Evolutionary conservation across 2,113 vertebrate genomes (phyloP).

Genomic region (Jacana jacana): DNA sequence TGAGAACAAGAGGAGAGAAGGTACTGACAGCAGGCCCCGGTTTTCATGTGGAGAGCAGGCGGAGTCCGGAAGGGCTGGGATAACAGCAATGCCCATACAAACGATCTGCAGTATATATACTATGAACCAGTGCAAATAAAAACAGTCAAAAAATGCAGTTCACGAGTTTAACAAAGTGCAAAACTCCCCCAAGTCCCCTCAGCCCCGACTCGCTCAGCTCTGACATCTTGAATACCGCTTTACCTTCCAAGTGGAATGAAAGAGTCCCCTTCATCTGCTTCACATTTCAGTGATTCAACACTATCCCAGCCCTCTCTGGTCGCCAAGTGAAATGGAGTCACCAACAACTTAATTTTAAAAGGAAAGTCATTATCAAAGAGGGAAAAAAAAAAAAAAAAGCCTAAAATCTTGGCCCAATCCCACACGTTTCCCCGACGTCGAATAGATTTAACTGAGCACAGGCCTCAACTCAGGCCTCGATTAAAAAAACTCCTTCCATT

Average conservation of each 20-base stretch:
- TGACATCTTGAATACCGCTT: slow-evolving; percentile 65
- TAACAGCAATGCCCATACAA: slow-evolving; percentile 76
- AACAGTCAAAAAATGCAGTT: slow-evolving; percentile 75
- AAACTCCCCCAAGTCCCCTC: slow-evolving; percentile 68
- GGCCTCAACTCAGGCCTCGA: slow-evolving; percentile 38
- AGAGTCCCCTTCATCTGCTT: slow-evolving; percentile 55
- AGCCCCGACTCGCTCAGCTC: slow-evolving; percentile 44
- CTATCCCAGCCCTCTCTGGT: slow-evolving; percentile 68
- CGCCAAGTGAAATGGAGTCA: slow-evolving; percentile 69
- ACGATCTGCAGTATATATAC: slow-evolving; percentile 71
- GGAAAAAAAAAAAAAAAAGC: slow-evolving; percentile 68
- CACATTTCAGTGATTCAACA: slow-evolving; percentile 71
- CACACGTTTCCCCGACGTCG: slow-evolving; percentile 56
- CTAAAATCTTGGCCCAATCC: slow-evolving; percentile 35
- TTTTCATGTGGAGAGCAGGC: slow-evolving; percentile 73
- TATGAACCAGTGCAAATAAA: slow-evolving; percentile 80
- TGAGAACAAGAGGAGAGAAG: slow-evolving; percentile 30
- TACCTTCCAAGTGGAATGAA: slow-evolving; percentile 75
- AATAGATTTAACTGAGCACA: slow-evolving; percentile 54
- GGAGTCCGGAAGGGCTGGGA: slow-evolving; percentile 73
- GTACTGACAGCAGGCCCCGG: slow-evolving; percentile 22
- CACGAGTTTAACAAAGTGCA: slow-evolving; percentile 80
- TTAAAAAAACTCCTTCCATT: slow-evolving; percentile 56
- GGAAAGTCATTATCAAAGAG: slow-evolving; percentile 74
- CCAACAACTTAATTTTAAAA: slow-evolving; percentile 77